phyloP scores from a whole-genome alignment of 1,140 invertebrate genomes.

The Orius insidiosus region DNA sequence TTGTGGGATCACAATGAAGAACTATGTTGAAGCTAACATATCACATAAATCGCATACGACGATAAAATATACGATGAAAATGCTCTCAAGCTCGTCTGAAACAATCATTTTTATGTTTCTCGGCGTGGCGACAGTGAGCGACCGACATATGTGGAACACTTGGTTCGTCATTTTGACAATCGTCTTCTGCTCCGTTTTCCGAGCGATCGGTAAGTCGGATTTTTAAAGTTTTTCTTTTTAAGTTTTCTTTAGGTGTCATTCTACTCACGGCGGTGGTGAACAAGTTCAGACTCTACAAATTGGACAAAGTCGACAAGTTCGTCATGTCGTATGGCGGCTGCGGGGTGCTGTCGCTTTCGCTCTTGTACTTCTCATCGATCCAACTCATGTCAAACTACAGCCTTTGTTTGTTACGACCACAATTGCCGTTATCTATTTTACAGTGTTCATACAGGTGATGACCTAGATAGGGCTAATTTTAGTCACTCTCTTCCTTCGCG shows the following conservation, averaged over 20 bases:
- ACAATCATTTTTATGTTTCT: conserved; percentile 99
- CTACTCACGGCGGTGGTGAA: conserved; percentile 80
- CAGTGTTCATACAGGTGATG: conserved; percentile 74
- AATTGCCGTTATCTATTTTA: conserved; percentile 96
- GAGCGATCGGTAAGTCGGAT: conserved; percentile 76
- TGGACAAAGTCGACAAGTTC: conserved; percentile 91
- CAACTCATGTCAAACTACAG: conserved; percentile 54
- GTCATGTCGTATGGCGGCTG: conserved; percentile 98
- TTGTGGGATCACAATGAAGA: conserved; percentile 97
- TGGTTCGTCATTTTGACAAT: conserved; percentile 88
- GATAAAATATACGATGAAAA: conserved; percentile 97
- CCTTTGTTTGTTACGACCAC: conserved; percentile 95
- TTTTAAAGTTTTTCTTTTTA: not conserved
- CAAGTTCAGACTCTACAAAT: conserved; percentile 74
- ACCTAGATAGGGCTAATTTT: too few relatives aligned
- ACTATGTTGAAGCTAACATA: conserved; percentile 95
- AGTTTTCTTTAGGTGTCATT: conserved; percentile 58
- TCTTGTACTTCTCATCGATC: conserved; percentile 78
- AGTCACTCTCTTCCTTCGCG: too few relatives aligned
- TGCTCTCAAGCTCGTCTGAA: conserved; percentile 90
- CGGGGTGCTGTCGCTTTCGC: conserved; percentile 98
- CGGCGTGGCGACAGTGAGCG: conserved; percentile 89
- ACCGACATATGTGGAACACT: conserved; percentile 86
- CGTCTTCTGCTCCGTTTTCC: conserved; percentile 82
- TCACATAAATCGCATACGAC: conserved; percentile 96